A percentile compares a stretch with the other conserved stretches of the same genome.
These are phyloP conservation scores for Fratercula arctica DNA, from an alignment of 2,797 vertebrate genomes.

Conservation along the genomic window DNA sequence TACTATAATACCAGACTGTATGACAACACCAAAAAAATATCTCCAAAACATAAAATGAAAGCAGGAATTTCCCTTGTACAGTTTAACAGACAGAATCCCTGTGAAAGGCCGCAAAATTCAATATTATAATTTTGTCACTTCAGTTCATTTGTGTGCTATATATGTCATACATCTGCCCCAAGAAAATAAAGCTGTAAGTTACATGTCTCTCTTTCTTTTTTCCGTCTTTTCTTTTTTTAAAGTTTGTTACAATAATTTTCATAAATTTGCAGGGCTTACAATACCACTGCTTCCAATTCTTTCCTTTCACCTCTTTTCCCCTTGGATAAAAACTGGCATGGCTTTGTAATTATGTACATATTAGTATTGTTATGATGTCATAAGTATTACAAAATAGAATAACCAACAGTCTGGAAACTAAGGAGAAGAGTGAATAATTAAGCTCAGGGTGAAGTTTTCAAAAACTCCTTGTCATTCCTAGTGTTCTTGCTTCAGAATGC, in stretches of 20 bases:
- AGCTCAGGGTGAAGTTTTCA: neutral
- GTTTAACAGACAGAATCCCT: neutral
- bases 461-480: neutral
- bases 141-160: neutral
- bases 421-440: neutral
- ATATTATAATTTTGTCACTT: neutral
- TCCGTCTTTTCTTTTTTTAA: neutral
- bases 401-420: neutral
- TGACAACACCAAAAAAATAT: neutral
- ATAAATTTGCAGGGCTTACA: neutral
- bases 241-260: neutral
- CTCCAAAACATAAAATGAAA: neutral
- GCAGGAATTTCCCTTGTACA: neutral
- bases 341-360: neutral
- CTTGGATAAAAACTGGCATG: neutral
- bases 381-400: neutral
- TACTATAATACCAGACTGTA: neutral
- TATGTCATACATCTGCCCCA: neutral
- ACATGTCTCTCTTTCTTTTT: neutral
- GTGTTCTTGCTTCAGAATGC: neutral
- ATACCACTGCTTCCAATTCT: neutral
- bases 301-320: neutral
- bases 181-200: neutral
- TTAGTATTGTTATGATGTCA: fast-evolving
- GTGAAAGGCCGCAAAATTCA: neutral